Percentiles rank a stretch among this genome's conserved stretches.
Evolutionary conservation across 2,888 invertebrate genomes (phyloP).

Genomic region (Ectobius pallidus): DNA sequence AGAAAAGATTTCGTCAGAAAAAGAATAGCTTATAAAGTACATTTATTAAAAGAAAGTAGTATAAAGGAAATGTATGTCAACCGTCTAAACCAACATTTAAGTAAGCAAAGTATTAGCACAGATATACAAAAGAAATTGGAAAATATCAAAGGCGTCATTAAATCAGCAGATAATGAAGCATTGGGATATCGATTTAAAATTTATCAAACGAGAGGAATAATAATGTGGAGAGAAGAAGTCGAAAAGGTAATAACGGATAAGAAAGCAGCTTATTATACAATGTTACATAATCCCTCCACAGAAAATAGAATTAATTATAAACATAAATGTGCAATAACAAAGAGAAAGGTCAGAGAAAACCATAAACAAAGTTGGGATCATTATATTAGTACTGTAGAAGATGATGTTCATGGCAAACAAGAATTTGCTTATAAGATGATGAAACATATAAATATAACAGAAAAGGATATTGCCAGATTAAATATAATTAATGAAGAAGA

Average conservation of each 20-base stretch:
- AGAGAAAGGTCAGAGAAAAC: not conserved
- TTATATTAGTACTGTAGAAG: not conserved
- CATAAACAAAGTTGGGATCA: not conserved
- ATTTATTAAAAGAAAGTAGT: conserved; percentile 40
- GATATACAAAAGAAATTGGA: not conserved
- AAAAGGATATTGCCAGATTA: too few species aligned
- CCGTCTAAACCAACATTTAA: not conserved
- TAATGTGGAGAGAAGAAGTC: not conserved
- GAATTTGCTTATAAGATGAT: too few species aligned
- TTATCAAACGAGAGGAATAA: not conserved
- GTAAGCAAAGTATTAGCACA: not conserved
- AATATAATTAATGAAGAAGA: too few species aligned
- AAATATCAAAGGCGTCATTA: not conserved
- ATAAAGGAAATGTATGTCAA: not conserved
- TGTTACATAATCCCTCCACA: not conserved
- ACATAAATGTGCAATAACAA: not conserved
- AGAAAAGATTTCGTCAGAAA: too few species aligned
- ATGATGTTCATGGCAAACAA: too few species aligned
- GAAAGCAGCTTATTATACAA: not conserved
- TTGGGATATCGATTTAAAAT: not conserved
- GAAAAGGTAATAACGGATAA: not conserved
- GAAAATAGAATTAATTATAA: not conserved
- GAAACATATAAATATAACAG: not conserved
- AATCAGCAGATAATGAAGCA: not conserved
- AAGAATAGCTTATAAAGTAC: conserved; percentile 35